A percentile compares a stretch with the other conserved stretches of the same genome.
These are phyloP conservation scores for Ceratosolen fusciceps DNA, from an alignment of 1,140 invertebrate species.

Conservation along the genomic window DNA sequence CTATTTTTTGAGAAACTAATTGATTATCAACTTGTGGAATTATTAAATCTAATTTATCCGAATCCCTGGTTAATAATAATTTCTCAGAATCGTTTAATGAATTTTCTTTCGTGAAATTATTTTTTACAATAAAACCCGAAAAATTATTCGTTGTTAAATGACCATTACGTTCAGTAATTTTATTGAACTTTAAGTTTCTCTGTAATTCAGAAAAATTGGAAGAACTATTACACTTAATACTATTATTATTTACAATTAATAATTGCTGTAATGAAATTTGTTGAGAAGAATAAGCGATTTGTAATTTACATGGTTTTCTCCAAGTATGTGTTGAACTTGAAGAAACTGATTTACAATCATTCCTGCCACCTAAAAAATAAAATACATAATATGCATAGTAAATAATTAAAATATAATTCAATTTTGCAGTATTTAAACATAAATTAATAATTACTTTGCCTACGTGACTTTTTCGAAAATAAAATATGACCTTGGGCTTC, in stretches of 20 bases:
- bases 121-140: conserved; percentile 39
- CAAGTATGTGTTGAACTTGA: conserved; percentile 47
- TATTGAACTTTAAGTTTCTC: conserved; percentile 44
- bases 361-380: conserved; percentile 36
- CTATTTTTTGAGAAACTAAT: conserved; percentile 46
- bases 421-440: neutral
- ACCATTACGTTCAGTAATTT: conserved; percentile 47
- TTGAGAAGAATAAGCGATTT: conserved; percentile 53
- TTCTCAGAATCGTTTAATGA: conserved; percentile 47
- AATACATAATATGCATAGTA: conserved; percentile 7
- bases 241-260: conserved; percentile 16
- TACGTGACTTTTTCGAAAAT: conserved; percentile 46
- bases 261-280: neutral
- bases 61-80: conserved; percentile 25
- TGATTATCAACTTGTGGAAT: conserved; percentile 40
- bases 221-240: neutral
- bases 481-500: conserved; percentile 52
- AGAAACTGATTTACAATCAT: conserved; percentile 26
- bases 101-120: conserved; percentile 40
- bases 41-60: neutral
- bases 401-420: neutral
- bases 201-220: neutral
- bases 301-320: conserved; percentile 52
- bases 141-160: conserved; percentile 50
- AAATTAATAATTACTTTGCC: conserved; percentile 42